Conservation (phyloP, 2,797 vertebrate genomes). For the Nothura maculosa region DNA sequence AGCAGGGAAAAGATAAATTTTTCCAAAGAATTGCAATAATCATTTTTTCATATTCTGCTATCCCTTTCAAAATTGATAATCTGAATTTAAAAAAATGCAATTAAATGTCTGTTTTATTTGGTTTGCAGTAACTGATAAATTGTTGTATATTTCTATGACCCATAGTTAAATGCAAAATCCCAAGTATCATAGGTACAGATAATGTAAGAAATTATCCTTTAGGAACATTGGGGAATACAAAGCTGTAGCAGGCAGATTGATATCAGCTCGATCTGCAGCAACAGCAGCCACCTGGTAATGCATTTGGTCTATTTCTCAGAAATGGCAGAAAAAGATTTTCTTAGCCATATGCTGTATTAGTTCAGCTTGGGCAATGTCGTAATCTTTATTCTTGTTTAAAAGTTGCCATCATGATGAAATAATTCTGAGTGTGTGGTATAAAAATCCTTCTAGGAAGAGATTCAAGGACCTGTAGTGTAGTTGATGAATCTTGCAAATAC, state of each 20-base stretch:
- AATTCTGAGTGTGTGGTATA: not conserved
- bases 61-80: not conserved
- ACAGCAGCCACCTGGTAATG: constrained; percentile 14
- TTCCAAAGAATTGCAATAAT: not conserved
- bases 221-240: not conserved
- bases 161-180: not conserved
- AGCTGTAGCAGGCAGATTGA: not conserved
- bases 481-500: not conserved
- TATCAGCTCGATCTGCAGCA: constrained; percentile 4
- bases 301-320: constrained; percentile 36
- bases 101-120: not conserved
- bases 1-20: not conserved
- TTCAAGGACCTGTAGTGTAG: not conserved
- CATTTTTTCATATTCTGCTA: not conserved
- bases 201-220: not conserved
- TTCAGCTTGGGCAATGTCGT: constrained; percentile 30
- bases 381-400: not conserved
- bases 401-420: not conserved
- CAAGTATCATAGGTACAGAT: not conserved
- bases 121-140: not conserved
- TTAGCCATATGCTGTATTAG: constrained; percentile 28
- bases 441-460: not conserved
- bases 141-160: not conserved
- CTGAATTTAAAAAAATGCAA: not conserved
- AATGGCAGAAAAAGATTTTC: constrained; percentile 32